Percentiles rank a stretch among this genome's conserved stretches.
phyloP scores from a whole-genome alignment of 2,888 invertebrate species.

The Tachina fera region DNA sequence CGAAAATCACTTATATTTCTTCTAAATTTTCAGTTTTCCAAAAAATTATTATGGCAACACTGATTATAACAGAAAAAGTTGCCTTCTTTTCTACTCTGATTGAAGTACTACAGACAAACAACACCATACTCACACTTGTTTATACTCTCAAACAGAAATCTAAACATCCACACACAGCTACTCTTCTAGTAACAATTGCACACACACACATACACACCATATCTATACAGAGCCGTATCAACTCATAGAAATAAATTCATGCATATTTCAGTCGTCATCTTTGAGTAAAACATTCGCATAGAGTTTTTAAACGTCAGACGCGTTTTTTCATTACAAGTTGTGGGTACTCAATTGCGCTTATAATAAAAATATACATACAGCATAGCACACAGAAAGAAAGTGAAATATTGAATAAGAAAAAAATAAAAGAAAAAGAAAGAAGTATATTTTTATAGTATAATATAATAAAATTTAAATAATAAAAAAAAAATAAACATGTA shows the following conservation, averaged over 20 bases:
- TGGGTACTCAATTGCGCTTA: constrained; percentile 72
- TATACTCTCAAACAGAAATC: constrained; percentile 44
- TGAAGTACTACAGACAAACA: constrained; percentile 56
- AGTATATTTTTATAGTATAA: constrained; percentile 57
- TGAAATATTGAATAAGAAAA: constrained; percentile 56
- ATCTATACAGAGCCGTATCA: not conserved
- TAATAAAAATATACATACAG: constrained; percentile 68
- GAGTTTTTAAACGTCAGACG: constrained; percentile 72
- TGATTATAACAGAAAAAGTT: constrained; percentile 46
- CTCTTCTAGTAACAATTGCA: constrained; percentile 27
- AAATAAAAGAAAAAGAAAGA: constrained; percentile 49
- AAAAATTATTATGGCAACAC: no score
- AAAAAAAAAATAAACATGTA: constrained; percentile 15
- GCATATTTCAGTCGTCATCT: constrained; percentile 70
- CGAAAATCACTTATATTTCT: no score
- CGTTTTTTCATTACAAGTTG: constrained; percentile 72
- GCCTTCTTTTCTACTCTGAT: constrained; percentile 64
- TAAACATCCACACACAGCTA: constrained; percentile 3
- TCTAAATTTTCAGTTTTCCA: no score
- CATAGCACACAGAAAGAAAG: constrained; percentile 61
- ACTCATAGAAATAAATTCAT: constrained; percentile 61
- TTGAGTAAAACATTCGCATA: constrained; percentile 71
- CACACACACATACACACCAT: constrained; percentile 17
- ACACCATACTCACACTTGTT: not conserved
- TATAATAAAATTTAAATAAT: constrained; percentile 38